Conservation (phyloP, 2,888 invertebrate species). For the Volucella inanis region DNA sequence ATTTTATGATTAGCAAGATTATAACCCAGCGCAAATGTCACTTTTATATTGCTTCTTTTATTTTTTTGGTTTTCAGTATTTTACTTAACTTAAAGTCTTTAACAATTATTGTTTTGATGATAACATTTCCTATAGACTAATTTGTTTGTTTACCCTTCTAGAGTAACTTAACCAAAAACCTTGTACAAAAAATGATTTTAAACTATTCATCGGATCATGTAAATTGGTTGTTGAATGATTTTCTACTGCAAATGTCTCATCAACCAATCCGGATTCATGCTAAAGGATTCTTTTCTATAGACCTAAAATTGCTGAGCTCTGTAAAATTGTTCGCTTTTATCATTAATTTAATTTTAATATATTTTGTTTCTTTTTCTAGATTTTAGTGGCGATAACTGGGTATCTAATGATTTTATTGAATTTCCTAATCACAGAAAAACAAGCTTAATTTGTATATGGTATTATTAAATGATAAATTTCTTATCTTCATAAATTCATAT, state of each 20-base stretch:
- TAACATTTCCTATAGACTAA: no score
- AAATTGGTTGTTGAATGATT: constrained; percentile 33
- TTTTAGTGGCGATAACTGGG: constrained; percentile 26
- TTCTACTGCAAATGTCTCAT: constrained; percentile 42
- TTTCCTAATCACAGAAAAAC: constrained; percentile 36
- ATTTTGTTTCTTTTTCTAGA: constrained; percentile 19
- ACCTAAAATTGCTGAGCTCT: constrained; percentile 19
- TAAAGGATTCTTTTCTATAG: constrained; percentile 25
- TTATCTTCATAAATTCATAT: no score
- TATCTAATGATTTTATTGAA: constrained; percentile 54
- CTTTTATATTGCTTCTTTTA: no score
- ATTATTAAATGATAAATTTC: no score
- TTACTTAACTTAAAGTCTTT: no score
- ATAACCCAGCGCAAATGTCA: no score
- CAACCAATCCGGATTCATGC: constrained; percentile 46
- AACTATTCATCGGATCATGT: constrained; percentile 20
- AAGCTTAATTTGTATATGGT: no score
- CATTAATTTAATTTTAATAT: not conserved
- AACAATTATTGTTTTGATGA: not conserved
- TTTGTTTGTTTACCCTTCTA: not conserved
- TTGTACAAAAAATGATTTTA: constrained; percentile 30
- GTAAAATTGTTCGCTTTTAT: not conserved
- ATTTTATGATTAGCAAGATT: no score
- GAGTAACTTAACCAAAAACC: constrained; percentile 1
- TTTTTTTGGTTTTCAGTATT: no score